Evolutionary conservation across 2,888 invertebrate species (phyloP).

Genomic region (Hemaris fuciformis): DNA sequence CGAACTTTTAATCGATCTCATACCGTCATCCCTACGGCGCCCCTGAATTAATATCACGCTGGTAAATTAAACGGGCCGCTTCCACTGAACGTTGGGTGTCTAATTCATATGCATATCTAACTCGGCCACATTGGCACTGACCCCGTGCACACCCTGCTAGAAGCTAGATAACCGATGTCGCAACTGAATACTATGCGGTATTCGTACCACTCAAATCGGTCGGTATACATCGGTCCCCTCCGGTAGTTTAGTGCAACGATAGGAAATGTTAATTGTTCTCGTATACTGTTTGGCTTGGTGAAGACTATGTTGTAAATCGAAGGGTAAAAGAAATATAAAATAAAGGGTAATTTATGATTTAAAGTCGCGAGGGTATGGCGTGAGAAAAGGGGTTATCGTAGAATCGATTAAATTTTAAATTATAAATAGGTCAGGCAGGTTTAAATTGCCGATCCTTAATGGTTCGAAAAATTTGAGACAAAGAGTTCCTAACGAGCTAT

Average conservation of each 20-base stretch:
- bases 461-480: conserved; percentile 40
- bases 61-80: conserved; percentile 60
- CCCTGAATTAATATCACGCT: conserved; percentile 66
- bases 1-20: too few species aligned
- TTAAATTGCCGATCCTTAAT: background rate
- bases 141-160: conserved; percentile 42
- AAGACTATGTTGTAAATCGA: too few species aligned
- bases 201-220: conserved; percentile 40
- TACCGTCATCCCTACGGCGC: too few species aligned
- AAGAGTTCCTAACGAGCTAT: conserved; percentile 38
- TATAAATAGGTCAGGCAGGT: conserved; percentile 20
- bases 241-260: conserved; percentile 45
- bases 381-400: conserved; percentile 1
- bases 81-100: conserved; percentile 33
- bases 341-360: conserved; percentile 45
- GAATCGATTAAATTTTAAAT: conserved; percentile 42
- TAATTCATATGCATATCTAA: conserved; percentile 57
- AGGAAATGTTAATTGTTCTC: conserved; percentile 42
- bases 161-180: conserved; percentile 40
- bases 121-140: conserved; percentile 52
- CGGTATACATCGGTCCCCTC: conserved; percentile 45
- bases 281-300: conserved; percentile 31
- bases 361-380: background rate
- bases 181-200: conserved; percentile 26
- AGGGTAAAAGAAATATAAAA: conserved; percentile 40